Percentiles rank a stretch among this genome's conserved stretches.
Conservation (phyloP, 2,797 vertebrate genomes). For the Girardinus metallicus region DNA sequence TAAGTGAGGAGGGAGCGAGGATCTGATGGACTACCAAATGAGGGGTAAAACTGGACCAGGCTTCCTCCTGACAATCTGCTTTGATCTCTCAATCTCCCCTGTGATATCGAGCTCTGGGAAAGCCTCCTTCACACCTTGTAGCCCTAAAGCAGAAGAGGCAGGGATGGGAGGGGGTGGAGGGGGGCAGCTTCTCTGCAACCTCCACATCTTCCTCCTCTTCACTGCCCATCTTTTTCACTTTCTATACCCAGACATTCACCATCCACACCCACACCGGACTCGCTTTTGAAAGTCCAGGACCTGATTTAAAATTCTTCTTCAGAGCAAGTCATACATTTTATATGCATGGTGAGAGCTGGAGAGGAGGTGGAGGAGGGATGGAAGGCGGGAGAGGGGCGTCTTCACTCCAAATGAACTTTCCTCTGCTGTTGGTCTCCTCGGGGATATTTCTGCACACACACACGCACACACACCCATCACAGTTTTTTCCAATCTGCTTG, state of each 20-base stretch:
- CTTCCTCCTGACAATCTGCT: conserved; percentile 72
- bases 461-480: conserved; percentile 28
- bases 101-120: conserved; percentile 65
- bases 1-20: conserved; percentile 55
- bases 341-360: conserved; percentile 73
- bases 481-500: conserved; percentile 31
- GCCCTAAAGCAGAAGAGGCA: conserved; percentile 73
- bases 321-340: conserved; percentile 80
- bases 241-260: conserved; percentile 43
- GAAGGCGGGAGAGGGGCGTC: conserved; percentile 14
- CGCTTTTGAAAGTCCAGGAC: conserved; percentile 75
- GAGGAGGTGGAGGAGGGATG: conserved; percentile 50
- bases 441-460: conserved; percentile 48
- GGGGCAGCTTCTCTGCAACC: conserved; percentile 15
- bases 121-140: conserved; percentile 76
- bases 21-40: conserved; percentile 79
- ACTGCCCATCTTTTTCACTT: conserved; percentile 48
- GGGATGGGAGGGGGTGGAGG: conserved; percentile 39
- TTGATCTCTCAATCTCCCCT: conserved; percentile 78
- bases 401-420: conserved; percentile 75
- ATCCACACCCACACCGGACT: conserved; percentile 71
- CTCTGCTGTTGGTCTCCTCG: conserved; percentile 60
- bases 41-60: conserved; percentile 70
- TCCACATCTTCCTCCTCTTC: conserved; percentile 26
- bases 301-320: conserved; percentile 83